Evolutionary conservation across 2,888 invertebrate species (phyloP).

Genomic region (Acrobasis suavella): DNA sequence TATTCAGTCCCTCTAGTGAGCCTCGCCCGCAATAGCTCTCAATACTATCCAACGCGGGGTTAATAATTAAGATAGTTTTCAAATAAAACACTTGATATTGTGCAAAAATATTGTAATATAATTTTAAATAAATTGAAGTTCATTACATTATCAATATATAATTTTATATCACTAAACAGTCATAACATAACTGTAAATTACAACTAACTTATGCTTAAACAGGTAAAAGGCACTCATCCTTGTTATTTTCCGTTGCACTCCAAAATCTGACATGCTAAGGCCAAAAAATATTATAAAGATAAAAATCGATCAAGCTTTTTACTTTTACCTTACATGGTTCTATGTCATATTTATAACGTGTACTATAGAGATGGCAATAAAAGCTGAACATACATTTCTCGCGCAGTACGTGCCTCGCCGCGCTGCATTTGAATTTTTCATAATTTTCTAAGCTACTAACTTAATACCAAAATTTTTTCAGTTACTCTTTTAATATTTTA

Average conservation of each 20-base stretch:
- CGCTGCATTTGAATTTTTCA: too few species aligned
- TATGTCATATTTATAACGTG: too few species aligned
- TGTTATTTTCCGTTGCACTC: constrained; percentile 35
- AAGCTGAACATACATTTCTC: too few species aligned
- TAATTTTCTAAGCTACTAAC: too few species aligned
- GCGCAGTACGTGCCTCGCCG: too few species aligned
- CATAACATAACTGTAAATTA: constrained; percentile 64
- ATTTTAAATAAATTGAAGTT: constrained; percentile 62
- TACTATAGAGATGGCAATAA: too few species aligned
- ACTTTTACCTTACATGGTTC: too few species aligned
- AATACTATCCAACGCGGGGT: neutral
- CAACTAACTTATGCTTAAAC: constrained; percentile 51
- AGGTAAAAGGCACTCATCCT: constrained; percentile 77
- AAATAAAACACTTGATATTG: constrained; percentile 47
- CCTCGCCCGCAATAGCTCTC: neutral
- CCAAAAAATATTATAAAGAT: neutral
- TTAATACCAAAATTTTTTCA: too few species aligned
- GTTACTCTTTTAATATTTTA: too few species aligned
- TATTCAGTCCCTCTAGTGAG: neutral
- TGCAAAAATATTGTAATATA: constrained; percentile 77
- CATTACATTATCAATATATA: constrained; percentile 61
- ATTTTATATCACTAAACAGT: constrained; percentile 72
- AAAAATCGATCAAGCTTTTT: neutral
- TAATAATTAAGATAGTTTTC: neutral
- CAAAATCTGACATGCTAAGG: neutral